phyloP scores from a whole-genome alignment of 2,797 vertebrate species.

The Tauraco hartlaubi region DNA sequence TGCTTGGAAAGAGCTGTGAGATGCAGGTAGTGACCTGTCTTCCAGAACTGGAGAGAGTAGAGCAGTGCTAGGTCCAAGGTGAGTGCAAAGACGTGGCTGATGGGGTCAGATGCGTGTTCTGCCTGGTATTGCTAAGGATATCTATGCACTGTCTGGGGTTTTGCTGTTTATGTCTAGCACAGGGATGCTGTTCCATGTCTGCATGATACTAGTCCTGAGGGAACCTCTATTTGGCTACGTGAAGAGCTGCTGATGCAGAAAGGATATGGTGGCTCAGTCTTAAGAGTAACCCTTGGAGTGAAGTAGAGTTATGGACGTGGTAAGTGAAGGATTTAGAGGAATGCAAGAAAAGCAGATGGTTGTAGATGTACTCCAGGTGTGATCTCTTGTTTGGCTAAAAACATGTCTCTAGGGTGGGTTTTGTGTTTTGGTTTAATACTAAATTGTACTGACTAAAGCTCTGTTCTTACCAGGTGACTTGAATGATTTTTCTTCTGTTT shows the following conservation, averaged over 20 bases:
- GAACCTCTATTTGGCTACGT: fast-evolving
- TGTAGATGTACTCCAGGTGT: background rate
- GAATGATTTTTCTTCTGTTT: background rate
- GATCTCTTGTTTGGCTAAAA: background rate
- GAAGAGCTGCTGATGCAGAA: background rate
- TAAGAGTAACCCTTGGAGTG: background rate
- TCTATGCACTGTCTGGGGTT: fast-evolving
- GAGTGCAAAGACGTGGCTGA: background rate
- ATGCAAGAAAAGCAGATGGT: background rate
- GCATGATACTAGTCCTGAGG: background rate
- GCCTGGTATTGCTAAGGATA: background rate
- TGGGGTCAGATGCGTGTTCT: background rate
- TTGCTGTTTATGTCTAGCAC: background rate
- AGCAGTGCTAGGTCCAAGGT: background rate
- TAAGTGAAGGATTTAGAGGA: background rate
- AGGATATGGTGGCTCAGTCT: background rate
- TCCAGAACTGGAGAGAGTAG: background rate
- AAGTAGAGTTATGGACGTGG: background rate
- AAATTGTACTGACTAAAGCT: background rate
- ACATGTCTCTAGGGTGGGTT: background rate
- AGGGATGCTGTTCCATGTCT: background rate
- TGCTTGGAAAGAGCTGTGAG: background rate
- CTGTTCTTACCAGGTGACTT: background rate
- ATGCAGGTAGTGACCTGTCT: fast-evolving
- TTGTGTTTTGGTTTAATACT: background rate